phyloP scores from a whole-genome alignment of 2,888 invertebrate genomes.

The Oscheius onirici region DNA sequence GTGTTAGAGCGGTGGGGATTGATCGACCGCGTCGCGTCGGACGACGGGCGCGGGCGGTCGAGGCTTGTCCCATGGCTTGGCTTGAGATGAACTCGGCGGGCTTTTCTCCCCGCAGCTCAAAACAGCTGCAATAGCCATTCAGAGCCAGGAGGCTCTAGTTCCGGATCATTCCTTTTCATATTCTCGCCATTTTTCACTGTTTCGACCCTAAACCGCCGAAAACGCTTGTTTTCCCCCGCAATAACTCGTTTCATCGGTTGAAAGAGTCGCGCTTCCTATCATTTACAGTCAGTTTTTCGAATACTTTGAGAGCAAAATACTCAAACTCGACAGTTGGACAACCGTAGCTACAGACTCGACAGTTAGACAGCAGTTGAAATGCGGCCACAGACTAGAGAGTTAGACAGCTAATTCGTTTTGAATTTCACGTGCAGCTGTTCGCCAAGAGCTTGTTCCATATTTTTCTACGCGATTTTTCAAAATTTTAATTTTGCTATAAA shows the following conservation, averaged over 20 bases:
- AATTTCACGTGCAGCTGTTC: too few relatives aligned
- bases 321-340: too few relatives aligned
- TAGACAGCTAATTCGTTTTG: too few relatives aligned
- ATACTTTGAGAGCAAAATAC: too few relatives aligned
- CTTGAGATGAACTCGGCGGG: too few relatives aligned
- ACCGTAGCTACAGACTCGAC: too few relatives aligned
- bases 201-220: not conserved
- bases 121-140: not conserved
- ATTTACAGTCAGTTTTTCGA: not conserved
- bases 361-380: too few relatives aligned
- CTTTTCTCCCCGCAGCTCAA: constrained; percentile 8
- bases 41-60: not conserved
- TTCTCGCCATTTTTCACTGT: not conserved
- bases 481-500: not conserved
- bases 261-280: not conserved
- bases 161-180: not conserved
- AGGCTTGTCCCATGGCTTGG: not conserved
- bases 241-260: not conserved
- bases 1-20: constrained; percentile 34
- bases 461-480: not conserved
- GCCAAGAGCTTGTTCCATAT: too few relatives aligned
- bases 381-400: too few relatives aligned
- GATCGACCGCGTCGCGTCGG: constrained; percentile 43
- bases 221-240: not conserved
- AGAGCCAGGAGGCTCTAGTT: not conserved